These are phyloP conservation scores for Calosoma granatense DNA, from an alignment of 1,140 invertebrate genomes.

Conservation along the genomic window DNA sequence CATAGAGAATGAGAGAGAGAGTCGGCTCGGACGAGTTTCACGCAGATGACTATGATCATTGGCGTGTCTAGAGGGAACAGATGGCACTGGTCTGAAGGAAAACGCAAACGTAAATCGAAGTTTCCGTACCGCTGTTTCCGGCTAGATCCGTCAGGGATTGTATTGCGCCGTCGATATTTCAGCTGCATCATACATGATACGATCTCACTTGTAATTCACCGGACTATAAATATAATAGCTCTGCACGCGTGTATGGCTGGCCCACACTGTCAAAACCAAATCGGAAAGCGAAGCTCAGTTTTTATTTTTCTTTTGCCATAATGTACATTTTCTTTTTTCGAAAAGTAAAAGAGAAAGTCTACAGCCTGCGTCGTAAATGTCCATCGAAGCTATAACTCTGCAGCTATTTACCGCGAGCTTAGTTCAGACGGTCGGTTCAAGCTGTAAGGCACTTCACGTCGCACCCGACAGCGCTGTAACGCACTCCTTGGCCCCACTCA, in stretches of 20 bases:
- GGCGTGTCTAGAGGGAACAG: not conserved
- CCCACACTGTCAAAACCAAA: not conserved
- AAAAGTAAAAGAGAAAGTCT: no score
- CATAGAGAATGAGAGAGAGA: not conserved
- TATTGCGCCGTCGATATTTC: not conserved
- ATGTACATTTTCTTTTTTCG: not conserved
- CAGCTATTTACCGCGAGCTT: no score
- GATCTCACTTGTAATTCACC: not conserved
- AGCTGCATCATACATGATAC: not conserved
- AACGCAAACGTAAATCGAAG: no score
- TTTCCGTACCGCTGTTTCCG: no score
- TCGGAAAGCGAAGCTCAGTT: not conserved
- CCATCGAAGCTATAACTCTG: no score
- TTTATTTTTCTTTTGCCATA: not conserved
- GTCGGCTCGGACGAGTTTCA: no score
- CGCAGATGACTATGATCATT: no score
- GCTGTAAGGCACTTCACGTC: not conserved
- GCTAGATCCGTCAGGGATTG: not conserved
- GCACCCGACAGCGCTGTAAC: slow-evolving; percentile 6
- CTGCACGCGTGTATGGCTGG: slow-evolving; percentile 2
- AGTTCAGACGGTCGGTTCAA: not conserved
- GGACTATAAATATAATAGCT: not conserved
- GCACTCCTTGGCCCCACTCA: not conserved
- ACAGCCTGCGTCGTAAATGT: no score
- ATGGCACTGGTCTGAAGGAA: no score